These are phyloP conservation scores for Chrosomus eos DNA, from an alignment of 2,797 vertebrate species.

Conservation along the genomic window DNA sequence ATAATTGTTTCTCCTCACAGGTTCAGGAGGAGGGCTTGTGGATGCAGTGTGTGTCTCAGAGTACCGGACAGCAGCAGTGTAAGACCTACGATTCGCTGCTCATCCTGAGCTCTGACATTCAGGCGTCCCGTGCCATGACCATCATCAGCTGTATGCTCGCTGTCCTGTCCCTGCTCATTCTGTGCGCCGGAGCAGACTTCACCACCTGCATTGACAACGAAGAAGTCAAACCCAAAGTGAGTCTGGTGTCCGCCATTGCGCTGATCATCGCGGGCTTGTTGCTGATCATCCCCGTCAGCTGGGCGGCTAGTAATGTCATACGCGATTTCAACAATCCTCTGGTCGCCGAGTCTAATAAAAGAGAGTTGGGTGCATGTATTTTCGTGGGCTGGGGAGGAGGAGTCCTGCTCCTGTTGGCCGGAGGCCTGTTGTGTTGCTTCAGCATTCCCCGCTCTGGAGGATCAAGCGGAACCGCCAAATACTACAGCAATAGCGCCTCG, in stretches of 20 bases:
- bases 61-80: constrained; percentile 83
- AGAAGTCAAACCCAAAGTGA: constrained; percentile 75
- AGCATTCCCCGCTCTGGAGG: constrained; percentile 66
- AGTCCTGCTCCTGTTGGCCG: constrained; percentile 72
- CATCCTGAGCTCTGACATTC: constrained; percentile 69
- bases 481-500: constrained; percentile 73
- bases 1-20: constrained; percentile 57
- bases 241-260: constrained; percentile 70
- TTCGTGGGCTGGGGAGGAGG: constrained; percentile 78
- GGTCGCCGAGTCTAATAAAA: accelerated
- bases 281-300: constrained; percentile 78
- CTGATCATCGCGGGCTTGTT: constrained; percentile 75
- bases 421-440: constrained; percentile 80
- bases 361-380: constrained; percentile 77
- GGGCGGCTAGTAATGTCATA: constrained; percentile 72
- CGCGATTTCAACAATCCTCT: constrained; percentile 67
- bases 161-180: constrained; percentile 69
- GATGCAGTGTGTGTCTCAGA: constrained; percentile 79
- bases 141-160: constrained; percentile 75
- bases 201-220: constrained; percentile 78
- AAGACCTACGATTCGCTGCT: constrained; percentile 80
- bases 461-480: constrained; percentile 72
- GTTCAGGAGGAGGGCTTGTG: constrained; percentile 75
- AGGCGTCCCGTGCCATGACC: constrained; percentile 78
- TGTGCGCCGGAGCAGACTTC: constrained; percentile 77